Evolutionary conservation across 2,113 vertebrate genomes (phyloP).

Genomic region (Charina bottae): DNA sequence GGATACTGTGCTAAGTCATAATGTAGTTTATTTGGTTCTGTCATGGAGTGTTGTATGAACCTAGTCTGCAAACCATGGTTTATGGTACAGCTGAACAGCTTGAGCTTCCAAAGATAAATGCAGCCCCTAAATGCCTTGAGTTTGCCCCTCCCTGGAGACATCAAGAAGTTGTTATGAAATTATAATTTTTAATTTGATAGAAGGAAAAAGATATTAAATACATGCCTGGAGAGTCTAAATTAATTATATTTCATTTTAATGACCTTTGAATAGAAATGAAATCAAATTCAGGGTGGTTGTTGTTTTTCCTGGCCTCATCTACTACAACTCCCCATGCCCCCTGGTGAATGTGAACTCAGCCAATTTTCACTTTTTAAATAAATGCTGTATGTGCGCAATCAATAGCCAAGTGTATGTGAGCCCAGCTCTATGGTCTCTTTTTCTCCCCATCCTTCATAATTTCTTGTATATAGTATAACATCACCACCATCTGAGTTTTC

Average conservation of each 20-base stretch:
- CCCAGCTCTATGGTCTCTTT: neutral
- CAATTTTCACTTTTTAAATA: neutral
- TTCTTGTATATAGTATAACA: neutral
- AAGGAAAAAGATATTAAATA: neutral
- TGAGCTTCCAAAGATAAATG: neutral
- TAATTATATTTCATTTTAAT: constrained; percentile 4
- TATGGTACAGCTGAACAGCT: neutral
- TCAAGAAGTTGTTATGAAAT: neutral
- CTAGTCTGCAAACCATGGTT: neutral
- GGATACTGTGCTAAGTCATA: neutral
- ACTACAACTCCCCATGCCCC: neutral
- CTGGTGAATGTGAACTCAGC: neutral
- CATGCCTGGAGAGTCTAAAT: neutral
- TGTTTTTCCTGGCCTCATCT: neutral
- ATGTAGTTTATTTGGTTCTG: neutral
- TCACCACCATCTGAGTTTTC: neutral
- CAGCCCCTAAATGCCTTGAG: neutral
- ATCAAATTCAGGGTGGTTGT: neutral
- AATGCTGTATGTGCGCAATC: neutral
- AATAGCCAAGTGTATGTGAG: neutral
- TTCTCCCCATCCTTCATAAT: neutral
- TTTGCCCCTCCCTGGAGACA: neutral
- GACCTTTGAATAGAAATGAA: neutral
- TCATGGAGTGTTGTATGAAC: neutral
- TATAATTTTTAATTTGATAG: neutral